These are phyloP conservation scores for Meda fulgida DNA, from an alignment of 2,797 vertebrate genomes.

Conservation along the genomic window DNA sequence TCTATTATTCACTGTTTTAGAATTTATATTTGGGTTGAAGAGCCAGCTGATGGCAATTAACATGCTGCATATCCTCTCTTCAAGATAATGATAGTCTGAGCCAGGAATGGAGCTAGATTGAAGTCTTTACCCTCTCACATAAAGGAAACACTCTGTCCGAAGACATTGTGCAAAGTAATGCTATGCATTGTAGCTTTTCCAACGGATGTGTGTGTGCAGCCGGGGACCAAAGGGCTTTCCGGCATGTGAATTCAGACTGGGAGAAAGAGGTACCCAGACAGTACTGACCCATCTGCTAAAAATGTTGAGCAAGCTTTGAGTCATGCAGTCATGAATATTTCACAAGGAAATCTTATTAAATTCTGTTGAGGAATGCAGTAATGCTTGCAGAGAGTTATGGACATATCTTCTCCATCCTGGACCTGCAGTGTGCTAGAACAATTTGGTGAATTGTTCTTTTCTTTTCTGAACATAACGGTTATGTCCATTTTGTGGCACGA, in stretches of 20 bases:
- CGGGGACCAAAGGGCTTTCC: not conserved
- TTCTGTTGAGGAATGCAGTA: slow-evolving; percentile 38
- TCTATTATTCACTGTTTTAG: not conserved
- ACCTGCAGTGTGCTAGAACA: not conserved
- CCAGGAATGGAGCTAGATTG: slow-evolving; percentile 21
- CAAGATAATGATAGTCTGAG: slow-evolving; percentile 36
- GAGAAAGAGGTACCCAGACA: slow-evolving; percentile 33
- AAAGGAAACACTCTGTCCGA: slow-evolving; percentile 7
- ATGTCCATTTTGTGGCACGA: not conserved
- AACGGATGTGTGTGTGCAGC: not conserved
- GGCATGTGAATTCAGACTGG: slow-evolving; percentile 6
- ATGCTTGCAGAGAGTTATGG: slow-evolving; percentile 12
- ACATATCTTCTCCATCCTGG: not conserved
- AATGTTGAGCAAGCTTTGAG: slow-evolving; percentile 45
- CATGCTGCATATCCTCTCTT: slow-evolving; percentile 28
- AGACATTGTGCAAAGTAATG: slow-evolving; percentile 8
- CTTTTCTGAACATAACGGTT: not conserved
- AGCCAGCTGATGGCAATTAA: slow-evolving; percentile 41
- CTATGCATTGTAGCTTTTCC: not conserved
- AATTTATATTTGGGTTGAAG: slow-evolving; percentile 37
- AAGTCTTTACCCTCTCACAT: slow-evolving; percentile 8
- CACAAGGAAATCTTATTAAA: slow-evolving; percentile 13
- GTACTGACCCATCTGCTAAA: slow-evolving; percentile 49
- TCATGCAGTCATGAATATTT: slow-evolving; percentile 41
- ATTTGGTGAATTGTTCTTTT: not conserved